Base-by-base conservation (phyloP, 1,140 invertebrate species). In the Babylonia areolata region DNA sequence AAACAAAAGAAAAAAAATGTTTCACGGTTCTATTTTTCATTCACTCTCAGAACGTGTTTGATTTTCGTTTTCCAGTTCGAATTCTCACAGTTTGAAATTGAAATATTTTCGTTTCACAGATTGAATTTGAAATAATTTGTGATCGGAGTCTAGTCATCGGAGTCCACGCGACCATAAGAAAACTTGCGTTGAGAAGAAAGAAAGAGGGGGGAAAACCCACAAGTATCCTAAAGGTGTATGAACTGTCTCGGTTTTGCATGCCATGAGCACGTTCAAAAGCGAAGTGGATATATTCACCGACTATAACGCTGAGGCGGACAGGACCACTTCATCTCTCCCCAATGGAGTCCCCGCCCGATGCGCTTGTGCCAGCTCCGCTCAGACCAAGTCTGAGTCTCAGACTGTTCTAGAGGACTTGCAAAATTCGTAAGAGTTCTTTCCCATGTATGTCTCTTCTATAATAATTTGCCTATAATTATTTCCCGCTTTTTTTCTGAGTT, bases 381-480 rank as follows among this genome's bases (percentile, higher is more conserved):
- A 84, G 58, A 9, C 69, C 82, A 75, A 75, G 82, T 23, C 39
- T 11, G 82, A 42, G 64, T 40, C 28, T 71, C 58, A 71, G 82
- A 40, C 58, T 37, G 17, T 84, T 71, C 64, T 84, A 84, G 82
- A 71, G 64, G 82, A 84, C 23, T 84, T 84, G 39, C 82, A 84
- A n/a, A 84, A 69, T 84, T 84, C 82, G 82, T 84, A 84, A 84
- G 82, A 23, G 15, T 64, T 31, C 31, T 69, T 83, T 73, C 69
- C 82, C 12, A 12, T 64, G 58, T 64, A n/a, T 64, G 28, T 64
- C 58, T 64, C 58, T 64, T 64, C 54, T 79, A 42, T 5, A 6
- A n/a, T n/a, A n/a, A 6, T 80, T 20, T 31, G 0, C 28, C n/a
- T 54, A 28, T 31, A 17, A 15, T 51, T 51, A 51, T 51, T 6